Percentiles rank a stretch among this genome's conserved stretches.
phyloP scores from a whole-genome alignment of 2,113 vertebrate genomes.

The Drymodes brunneopygia region DNA sequence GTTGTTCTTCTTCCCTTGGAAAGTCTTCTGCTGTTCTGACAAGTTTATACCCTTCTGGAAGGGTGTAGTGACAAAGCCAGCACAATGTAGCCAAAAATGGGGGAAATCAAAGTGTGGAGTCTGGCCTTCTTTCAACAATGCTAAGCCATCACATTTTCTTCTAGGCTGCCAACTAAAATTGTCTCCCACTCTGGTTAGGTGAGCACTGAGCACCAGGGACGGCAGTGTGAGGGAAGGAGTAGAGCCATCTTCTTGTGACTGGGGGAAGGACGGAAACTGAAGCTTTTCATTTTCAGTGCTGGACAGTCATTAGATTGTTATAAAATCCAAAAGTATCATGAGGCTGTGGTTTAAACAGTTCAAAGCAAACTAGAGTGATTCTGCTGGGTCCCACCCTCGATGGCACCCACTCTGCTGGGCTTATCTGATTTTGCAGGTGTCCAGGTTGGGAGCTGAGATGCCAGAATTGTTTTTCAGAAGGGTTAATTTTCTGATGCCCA shows the following conservation, averaged over 20 bases:
- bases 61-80: not conserved
- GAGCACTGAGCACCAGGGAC: not conserved
- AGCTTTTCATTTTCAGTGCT: not conserved
- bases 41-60: not conserved
- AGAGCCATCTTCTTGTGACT: not conserved
- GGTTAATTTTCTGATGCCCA: not conserved
- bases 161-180: not conserved
- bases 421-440: not conserved
- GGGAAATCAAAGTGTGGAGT: not conserved
- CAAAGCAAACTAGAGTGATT: not conserved
- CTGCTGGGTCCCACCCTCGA: not conserved
- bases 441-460: not conserved
- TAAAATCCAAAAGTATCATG: not conserved
- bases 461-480: not conserved
- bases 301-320: not conserved
- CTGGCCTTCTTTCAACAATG: not conserved
- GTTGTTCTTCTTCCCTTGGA: not conserved
- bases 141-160: not conserved
- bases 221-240: not conserved
- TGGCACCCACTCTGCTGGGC: not conserved
- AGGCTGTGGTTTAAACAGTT: not conserved
- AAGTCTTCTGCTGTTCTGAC: not conserved
- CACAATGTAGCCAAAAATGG: not conserved
- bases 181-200: not conserved
- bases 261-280: not conserved